Evolutionary conservation across 2,888 invertebrate genomes (phyloP).

Genomic region (Endotricha flammealis): DNA sequence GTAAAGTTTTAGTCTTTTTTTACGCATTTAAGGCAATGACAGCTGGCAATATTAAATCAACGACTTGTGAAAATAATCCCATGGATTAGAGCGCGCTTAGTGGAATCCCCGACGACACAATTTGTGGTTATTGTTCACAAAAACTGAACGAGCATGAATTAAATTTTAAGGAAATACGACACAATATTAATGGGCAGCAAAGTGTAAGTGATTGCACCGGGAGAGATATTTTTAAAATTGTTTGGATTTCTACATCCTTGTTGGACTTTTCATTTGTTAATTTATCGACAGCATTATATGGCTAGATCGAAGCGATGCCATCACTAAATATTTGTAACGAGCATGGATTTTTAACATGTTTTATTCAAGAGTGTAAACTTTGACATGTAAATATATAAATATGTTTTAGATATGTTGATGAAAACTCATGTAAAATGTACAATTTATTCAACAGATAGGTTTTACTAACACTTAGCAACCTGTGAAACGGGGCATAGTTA

Average conservation of each 20-base stretch:
- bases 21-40: slow-evolving; percentile 45
- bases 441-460: too few relatives aligned
- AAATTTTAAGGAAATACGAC: slow-evolving; percentile 20
- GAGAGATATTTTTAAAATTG: neutral
- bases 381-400: too few relatives aligned
- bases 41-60: slow-evolving; percentile 62
- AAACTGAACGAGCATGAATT: slow-evolving; percentile 19
- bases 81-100: slow-evolving; percentile 45
- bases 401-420: too few relatives aligned
- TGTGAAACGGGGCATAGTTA: too few relatives aligned
- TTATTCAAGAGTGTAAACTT: too few relatives aligned
- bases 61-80: slow-evolving; percentile 27
- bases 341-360: too few relatives aligned
- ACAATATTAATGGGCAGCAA: slow-evolving; percentile 8
- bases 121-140: slow-evolving; percentile 35
- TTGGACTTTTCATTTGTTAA: neutral
- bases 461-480: too few relatives aligned
- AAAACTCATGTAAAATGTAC: too few relatives aligned
- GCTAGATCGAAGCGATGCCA: neutral
- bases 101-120: slow-evolving; percentile 37
- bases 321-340: neutral
- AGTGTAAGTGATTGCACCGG: neutral
- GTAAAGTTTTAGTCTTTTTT: slow-evolving; percentile 22
- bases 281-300: neutral
- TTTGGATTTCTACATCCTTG: neutral